Evolutionary conservation across 2,888 invertebrate genomes (phyloP).

Genomic region (Lasioglossum villosulum): DNA sequence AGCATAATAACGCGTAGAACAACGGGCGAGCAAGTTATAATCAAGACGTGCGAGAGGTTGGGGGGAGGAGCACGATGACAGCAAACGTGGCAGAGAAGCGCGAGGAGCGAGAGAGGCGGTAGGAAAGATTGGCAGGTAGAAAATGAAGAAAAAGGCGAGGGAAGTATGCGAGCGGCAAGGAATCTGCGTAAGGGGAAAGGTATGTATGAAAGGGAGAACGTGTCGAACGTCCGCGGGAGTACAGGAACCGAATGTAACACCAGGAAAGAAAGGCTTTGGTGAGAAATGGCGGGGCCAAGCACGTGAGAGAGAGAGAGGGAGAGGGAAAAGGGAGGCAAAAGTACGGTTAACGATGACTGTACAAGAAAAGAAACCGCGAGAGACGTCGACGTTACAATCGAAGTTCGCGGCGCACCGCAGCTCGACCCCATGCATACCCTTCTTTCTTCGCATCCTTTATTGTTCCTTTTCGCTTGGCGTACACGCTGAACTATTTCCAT

Average conservation of each 20-base stretch:
- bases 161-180: slow-evolving; percentile 41
- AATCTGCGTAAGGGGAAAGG: slow-evolving; percentile 34
- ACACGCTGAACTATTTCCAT: not conserved
- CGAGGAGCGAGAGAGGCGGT: slow-evolving; percentile 22
- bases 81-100: slow-evolving; percentile 34
- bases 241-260: slow-evolving; percentile 36
- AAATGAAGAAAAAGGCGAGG: slow-evolving; percentile 42
- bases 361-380: slow-evolving; percentile 65
- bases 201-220: slow-evolving; percentile 20
- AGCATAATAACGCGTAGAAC: slow-evolving; percentile 19
- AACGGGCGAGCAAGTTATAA: slow-evolving; percentile 22
- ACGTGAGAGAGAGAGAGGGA: not conserved
- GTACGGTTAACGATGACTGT: slow-evolving; percentile 64
- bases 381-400: slow-evolving; percentile 57
- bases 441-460: slow-evolving; percentile 12
- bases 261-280: slow-evolving; percentile 37
- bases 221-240: not conserved
- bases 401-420: slow-evolving; percentile 58
- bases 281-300: slow-evolving; percentile 15
- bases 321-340: slow-evolving; percentile 30
- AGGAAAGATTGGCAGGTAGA: slow-evolving; percentile 53
- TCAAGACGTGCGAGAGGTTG: slow-evolving; percentile 24
- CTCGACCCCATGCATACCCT: slow-evolving; percentile 59
- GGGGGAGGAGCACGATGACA: slow-evolving; percentile 26
- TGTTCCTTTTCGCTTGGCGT: not conserved